A percentile compares a stretch with the other conserved stretches of the same genome.
phyloP scores from a whole-genome alignment of 2,113 vertebrate genomes.

The Clarias magur region DNA sequence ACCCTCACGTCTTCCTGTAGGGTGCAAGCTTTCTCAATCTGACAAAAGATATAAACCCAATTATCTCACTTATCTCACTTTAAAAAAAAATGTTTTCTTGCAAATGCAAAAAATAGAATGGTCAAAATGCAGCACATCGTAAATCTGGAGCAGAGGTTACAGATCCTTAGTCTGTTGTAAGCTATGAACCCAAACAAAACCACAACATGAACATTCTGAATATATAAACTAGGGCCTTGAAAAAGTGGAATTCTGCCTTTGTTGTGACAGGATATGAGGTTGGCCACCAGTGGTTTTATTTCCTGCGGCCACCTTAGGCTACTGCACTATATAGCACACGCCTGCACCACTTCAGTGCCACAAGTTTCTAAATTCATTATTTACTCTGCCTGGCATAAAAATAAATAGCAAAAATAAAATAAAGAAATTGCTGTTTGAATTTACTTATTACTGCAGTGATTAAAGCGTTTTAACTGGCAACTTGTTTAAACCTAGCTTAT shows the following conservation, averaged over 20 bases:
- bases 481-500: too few relatives aligned
- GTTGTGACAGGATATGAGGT: conserved; percentile 39
- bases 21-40: background rate
- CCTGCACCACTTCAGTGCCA: background rate
- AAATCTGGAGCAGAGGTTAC: conserved; percentile 8
- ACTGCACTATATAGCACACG: background rate
- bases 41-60: conserved; percentile 1
- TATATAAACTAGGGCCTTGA: conserved; percentile 1
- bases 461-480: too few relatives aligned
- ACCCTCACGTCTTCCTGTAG: conserved; percentile 13
- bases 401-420: too few relatives aligned
- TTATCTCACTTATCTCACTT: background rate
- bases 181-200: background rate
- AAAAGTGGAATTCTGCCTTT: conserved; percentile 21
- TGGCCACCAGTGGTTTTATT: conserved; percentile 31
- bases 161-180: background rate
- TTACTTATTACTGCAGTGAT: too few relatives aligned
- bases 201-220: background rate
- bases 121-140: background rate
- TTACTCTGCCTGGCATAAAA: background rate
- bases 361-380: background rate
- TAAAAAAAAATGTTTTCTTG: background rate
- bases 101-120: background rate
- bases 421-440: too few relatives aligned
- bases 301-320: conserved; percentile 12